Conservation (phyloP, 2,888 invertebrate genomes). For the Cyclophora albipunctata region DNA sequence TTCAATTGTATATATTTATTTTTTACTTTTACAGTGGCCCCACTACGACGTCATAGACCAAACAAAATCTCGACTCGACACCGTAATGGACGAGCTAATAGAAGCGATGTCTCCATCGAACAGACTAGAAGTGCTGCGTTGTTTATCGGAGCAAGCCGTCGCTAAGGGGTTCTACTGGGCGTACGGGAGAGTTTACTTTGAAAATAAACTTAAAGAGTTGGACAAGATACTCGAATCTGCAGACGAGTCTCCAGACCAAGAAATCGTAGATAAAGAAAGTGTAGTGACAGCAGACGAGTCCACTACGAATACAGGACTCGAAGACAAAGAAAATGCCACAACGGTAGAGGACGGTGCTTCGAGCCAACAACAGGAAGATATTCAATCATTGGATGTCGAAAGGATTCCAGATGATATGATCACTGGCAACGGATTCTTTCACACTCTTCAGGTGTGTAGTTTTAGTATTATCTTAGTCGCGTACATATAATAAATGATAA, state of each 20-base stretch:
- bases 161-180: conserved; percentile 42
- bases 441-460: conserved; percentile 37
- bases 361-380: too few species aligned
- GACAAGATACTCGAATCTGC: too few species aligned
- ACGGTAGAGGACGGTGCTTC: too few species aligned
- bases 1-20: too few species aligned
- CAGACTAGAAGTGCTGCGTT: conserved; percentile 6
- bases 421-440: conserved; percentile 40
- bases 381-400: too few species aligned
- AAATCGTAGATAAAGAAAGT: too few species aligned
- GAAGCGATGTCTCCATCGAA: conserved; percentile 8
- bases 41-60: conserved; percentile 34
- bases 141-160: conserved; percentile 17
- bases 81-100: conserved; percentile 25
- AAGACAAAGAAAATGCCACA: too few species aligned
- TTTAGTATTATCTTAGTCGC: too few species aligned
- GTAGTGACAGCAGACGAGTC: too few species aligned
- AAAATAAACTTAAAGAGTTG: conserved; percentile 1
- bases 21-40: conserved; percentile 34
- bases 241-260: too few species aligned
- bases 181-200: conserved; percentile 23
- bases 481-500: too few species aligned
- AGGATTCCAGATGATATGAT: conserved; percentile 22
- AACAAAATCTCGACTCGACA: conserved; percentile 24
- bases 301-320: too few species aligned